phyloP scores from a whole-genome alignment of 1,140 invertebrate genomes.

The Eupeodes corollae region DNA sequence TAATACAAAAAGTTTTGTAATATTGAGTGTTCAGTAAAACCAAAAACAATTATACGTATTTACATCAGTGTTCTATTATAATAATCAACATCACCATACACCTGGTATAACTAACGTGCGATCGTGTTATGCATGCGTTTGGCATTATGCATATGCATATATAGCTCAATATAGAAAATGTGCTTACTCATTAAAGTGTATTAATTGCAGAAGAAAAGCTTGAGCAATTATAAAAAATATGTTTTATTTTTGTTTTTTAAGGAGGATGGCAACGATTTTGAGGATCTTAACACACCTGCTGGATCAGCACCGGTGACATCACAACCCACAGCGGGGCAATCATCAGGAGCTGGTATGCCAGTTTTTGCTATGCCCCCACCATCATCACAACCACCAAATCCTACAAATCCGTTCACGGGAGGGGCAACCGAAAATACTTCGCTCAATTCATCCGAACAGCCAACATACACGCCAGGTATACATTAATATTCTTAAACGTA shows the following conservation, averaged over 20 bases:
- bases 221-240: too few species aligned
- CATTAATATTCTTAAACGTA: slow-evolving; percentile 12
- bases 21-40: too few species aligned
- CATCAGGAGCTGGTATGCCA: slow-evolving; percentile 26
- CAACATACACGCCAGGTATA: slow-evolving; percentile 45
- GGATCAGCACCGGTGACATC: slow-evolving; percentile 36
- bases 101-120: too few species aligned
- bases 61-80: too few species aligned
- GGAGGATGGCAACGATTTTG: slow-evolving; percentile 40
- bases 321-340: slow-evolving; percentile 31
- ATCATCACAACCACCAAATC: slow-evolving; percentile 19
- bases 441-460: slow-evolving; percentile 42
- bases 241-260: slow-evolving; percentile 11
- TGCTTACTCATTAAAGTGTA: too few species aligned
- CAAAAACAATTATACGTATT: too few species aligned
- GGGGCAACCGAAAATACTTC: slow-evolving; percentile 39
- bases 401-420: slow-evolving; percentile 34
- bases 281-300: slow-evolving; percentile 26
- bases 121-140: too few species aligned
- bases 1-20: too few species aligned
- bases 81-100: too few species aligned
- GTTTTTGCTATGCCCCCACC: slow-evolving; percentile 42
- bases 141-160: too few species aligned
- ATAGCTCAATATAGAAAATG: too few species aligned
- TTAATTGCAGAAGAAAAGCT: too few species aligned